Conservation (phyloP, 2,113 vertebrate species). For the Sigmodon hispidus region DNA sequence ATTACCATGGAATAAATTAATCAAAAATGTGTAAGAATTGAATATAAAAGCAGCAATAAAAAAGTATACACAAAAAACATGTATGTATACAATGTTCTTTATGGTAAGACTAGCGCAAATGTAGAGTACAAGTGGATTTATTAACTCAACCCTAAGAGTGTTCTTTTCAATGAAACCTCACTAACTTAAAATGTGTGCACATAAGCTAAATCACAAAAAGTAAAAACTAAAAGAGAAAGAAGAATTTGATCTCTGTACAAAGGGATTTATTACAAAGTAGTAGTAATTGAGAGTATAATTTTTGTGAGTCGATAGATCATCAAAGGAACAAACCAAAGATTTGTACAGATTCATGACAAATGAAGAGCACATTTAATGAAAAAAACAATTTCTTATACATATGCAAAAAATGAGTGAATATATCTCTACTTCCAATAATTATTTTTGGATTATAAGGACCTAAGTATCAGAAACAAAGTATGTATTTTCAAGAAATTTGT, state of each 20-base stretch:
- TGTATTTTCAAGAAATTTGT: background rate
- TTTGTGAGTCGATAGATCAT: background rate
- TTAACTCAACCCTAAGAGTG: background rate
- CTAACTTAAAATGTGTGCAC: background rate
- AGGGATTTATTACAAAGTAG: background rate
- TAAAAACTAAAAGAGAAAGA: background rate
- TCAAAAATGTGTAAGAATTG: background rate
- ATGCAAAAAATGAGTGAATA: background rate
- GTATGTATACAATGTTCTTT: background rate
- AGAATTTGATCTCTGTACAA: background rate
- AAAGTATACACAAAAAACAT: background rate
- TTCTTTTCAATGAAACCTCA: background rate
- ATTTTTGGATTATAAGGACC: background rate
- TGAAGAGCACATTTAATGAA: background rate
- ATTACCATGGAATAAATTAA: background rate
- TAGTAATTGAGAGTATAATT: background rate
- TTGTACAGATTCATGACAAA: background rate
- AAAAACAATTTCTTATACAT: background rate
- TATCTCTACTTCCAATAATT: background rate
- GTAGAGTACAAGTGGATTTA: background rate
- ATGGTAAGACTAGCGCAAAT: background rate
- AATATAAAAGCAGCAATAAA: background rate
- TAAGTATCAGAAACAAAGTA: background rate
- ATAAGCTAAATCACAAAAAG: background rate
- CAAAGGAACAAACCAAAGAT: background rate